A percentile compares a stretch with the other conserved stretches of the same genome.
Evolutionary conservation across 2,888 invertebrate species (phyloP).

Genomic region (Nowickia ferox): DNA sequence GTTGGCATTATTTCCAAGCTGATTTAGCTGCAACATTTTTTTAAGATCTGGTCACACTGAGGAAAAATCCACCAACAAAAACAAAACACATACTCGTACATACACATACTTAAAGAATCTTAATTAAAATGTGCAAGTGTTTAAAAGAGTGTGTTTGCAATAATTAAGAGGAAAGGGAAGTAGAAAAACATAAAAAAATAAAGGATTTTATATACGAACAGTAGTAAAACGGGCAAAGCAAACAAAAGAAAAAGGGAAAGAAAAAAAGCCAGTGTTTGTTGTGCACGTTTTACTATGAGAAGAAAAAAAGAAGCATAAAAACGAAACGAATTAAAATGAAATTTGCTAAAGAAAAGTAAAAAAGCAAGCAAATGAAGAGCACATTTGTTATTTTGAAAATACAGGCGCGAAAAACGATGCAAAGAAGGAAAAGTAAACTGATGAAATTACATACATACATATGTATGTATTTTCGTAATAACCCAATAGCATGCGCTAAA

Average conservation of each 20-base stretch:
- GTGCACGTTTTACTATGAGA: constrained; percentile 64
- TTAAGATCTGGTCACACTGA: too few relatives aligned
- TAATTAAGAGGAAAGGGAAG: constrained; percentile 18
- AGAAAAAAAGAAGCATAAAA: constrained; percentile 24
- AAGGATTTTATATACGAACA: constrained; percentile 2
- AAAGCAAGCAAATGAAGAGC: neutral
- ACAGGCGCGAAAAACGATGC: constrained; percentile 66
- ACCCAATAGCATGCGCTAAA: constrained; percentile 59
- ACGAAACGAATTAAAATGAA: constrained; percentile 39
- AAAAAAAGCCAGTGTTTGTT: constrained; percentile 37
- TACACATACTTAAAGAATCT: neutral
- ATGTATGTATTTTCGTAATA: constrained; percentile 43
- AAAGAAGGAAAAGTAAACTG: neutral
- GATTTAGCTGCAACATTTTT: too few relatives aligned
- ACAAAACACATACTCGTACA: neutral
- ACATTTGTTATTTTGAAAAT: constrained; percentile 59
- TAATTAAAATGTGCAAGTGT: neutral
- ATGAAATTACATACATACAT: constrained; percentile 31
- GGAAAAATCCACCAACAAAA: neutral
- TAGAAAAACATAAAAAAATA: neutral
- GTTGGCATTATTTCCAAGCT: too few relatives aligned
- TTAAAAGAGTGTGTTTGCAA: neutral
- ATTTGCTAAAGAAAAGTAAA: constrained; percentile 1
- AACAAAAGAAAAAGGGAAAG: neutral
- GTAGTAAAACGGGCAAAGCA: constrained; percentile 36